Conservation (phyloP, 2,113 vertebrate species). For the Barbus barbus region DNA sequence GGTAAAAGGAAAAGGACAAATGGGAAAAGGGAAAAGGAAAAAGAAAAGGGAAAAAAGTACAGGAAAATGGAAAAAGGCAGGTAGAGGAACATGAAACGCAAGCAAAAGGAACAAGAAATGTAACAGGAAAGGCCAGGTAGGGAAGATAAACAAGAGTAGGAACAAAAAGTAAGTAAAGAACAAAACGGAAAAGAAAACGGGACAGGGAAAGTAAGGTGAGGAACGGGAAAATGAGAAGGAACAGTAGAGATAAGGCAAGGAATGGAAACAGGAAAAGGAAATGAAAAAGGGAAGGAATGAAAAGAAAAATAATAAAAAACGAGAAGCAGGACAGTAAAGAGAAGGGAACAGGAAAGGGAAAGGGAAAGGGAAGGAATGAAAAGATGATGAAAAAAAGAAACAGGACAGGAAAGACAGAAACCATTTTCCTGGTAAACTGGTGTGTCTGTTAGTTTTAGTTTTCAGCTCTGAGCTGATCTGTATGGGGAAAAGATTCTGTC, state of each 20-base stretch:
- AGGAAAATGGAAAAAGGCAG: not conserved
- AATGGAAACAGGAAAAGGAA: not conserved
- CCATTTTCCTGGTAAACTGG: conserved; percentile 57
- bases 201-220: not conserved
- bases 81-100: not conserved
- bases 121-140: not conserved
- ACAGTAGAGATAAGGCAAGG: not conserved
- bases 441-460: conserved; percentile 64
- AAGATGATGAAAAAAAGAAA: not conserved
- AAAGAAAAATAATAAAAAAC: not conserved
- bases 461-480: conserved; percentile 45
- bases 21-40: not conserved
- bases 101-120: not conserved
- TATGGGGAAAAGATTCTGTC: conserved; percentile 39
- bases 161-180: not conserved
- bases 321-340: not conserved
- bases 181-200: not conserved
- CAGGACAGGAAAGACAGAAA: not conserved
- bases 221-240: not conserved
- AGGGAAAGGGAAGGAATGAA: not conserved
- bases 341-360: conserved; percentile 3
- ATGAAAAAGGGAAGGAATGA: not conserved
- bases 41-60: not conserved
- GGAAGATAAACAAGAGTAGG: not conserved
- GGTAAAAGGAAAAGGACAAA: not conserved